A percentile compares a stretch with the other conserved stretches of the same genome.
These are phyloP conservation scores for Linurgus olivaceus DNA, from an alignment of 2,797 vertebrate species.

Conservation along the genomic window DNA sequence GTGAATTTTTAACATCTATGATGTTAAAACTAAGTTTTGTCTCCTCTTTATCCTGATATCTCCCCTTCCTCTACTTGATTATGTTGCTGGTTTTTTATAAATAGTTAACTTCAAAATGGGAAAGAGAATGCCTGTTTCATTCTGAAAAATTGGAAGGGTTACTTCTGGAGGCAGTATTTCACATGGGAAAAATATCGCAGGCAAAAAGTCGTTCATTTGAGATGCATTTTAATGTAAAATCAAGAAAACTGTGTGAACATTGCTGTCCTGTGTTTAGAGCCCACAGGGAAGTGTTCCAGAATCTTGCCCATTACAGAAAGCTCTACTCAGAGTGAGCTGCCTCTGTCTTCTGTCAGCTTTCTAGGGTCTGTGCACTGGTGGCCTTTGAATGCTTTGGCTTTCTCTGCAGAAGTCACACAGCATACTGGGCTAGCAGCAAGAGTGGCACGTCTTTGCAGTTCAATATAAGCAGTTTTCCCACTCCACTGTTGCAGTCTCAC, in stretches of 20 bases:
- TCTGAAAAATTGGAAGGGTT: background rate
- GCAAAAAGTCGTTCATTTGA: background rate
- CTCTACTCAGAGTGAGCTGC: background rate
- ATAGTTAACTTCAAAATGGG: background rate
- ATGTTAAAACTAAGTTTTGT: background rate
- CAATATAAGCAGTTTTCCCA: background rate
- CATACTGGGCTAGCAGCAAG: background rate
- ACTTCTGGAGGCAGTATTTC: background rate
- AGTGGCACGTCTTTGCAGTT: rapidly evolving
- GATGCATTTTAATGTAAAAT: background rate
- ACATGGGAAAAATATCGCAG: background rate
- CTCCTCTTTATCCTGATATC: background rate
- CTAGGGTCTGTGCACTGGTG: background rate
- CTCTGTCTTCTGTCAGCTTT: background rate
- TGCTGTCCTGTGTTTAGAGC: background rate
- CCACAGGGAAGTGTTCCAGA: background rate
- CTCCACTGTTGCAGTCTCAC: background rate
- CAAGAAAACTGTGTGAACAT: background rate
- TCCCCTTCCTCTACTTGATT: background rate
- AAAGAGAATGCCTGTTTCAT: background rate
- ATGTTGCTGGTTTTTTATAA: background rate
- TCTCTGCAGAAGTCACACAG: background rate
- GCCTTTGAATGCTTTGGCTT: background rate
- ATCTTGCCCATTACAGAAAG: background rate
- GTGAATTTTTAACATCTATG: background rate